Base-by-base conservation (phyloP, 2,888 invertebrate species). In the Sphaeridia pumilis region DNA sequence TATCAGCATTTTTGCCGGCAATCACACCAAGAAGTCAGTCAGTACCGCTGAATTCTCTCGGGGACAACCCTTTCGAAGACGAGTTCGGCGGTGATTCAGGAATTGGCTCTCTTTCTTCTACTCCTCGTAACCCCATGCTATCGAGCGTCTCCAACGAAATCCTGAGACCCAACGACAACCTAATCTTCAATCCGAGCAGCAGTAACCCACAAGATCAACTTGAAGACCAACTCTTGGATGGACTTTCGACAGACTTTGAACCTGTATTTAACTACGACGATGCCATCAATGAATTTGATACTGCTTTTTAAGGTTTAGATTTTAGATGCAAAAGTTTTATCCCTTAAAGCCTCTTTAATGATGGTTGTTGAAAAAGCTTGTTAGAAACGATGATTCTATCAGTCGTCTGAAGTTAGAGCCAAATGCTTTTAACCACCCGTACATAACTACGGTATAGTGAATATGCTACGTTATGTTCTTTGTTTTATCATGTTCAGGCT, bases 131-230 rank as follows among this genome's bases (percentile, higher is more conserved):
- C 25, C 52, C 52, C 12, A 52, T 52, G 52, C 26, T 52, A n/a
- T 46, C 46, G 22, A 46, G 46, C 20, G 52, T 52, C n/a, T 52
- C 52, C 17, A 52, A 41, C 34, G 46, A 52, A 17, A 46, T 52
- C 21, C 52, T 52, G 7, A 52, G 41, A 36, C 52, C 52, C 27
- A 52, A 52, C 25, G 52, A 52, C 22, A 52, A 52, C 46, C 46
- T 52, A n/a, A 52, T 52, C 21, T 41, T 52, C 25, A 35, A 31
- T 26, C 36, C 52, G 2, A 46, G 46, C 22, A n/a, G n/a, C n/a
- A n/a, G n/a, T n/a, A 31, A 51, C 27, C 20, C 45, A 31, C 22
- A 28, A 14, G 52, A 52, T 17, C 52, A 52, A 41, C 38, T 52
- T 5, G 52, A 52, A n/a, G 52, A 52, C 42, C 52, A 52, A 42